Percentiles rank a stretch among this genome's conserved stretches.
Conservation (phyloP, 2,797 vertebrate species). For the Dallia pectoralis region DNA sequence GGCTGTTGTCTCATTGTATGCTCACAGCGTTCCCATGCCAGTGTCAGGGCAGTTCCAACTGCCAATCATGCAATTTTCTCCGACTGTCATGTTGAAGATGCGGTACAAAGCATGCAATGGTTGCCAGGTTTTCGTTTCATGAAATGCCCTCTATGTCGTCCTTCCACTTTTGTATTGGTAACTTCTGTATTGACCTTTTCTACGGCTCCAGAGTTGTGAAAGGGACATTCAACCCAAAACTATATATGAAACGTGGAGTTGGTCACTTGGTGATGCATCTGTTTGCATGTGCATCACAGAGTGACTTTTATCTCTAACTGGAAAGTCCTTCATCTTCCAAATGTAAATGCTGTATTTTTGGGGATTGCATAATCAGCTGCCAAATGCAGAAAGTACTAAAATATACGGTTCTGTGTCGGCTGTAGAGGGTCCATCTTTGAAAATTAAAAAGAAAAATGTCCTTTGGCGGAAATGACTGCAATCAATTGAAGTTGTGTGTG, state of each 20-base stretch:
- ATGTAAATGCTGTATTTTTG: too few relatives aligned
- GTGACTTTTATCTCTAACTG: too few relatives aligned
- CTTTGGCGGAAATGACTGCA: too few relatives aligned
- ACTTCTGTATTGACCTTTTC: conserved; percentile 66
- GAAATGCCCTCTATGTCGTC: conserved; percentile 44
- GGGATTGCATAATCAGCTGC: too few relatives aligned
- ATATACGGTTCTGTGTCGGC: conserved; percentile 48
- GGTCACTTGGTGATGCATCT: too few relatives aligned
- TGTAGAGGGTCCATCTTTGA: conserved; percentile 8
- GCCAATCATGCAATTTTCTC: conserved; percentile 27
- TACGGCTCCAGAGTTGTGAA: conserved; percentile 44
- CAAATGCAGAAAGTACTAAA: conserved; percentile 21
- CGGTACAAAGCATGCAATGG: conserved; percentile 55
- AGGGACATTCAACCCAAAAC: conserved; percentile 9
- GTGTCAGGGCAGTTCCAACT: conserved; percentile 37
- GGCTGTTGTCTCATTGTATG: conserved; percentile 37
- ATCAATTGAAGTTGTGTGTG: background rate
- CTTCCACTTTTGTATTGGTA: conserved; percentile 63
- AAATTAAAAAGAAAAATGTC: background rate
- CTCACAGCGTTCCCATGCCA: background rate
- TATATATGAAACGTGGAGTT: too few relatives aligned
- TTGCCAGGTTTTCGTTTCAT: conserved; percentile 53
- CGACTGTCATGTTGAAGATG: conserved; percentile 39
- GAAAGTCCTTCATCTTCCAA: too few relatives aligned
- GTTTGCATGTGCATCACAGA: too few relatives aligned